Evolutionary conservation across 2,113 vertebrate genomes (phyloP).

Genomic region (Gulo gulo): DNA sequence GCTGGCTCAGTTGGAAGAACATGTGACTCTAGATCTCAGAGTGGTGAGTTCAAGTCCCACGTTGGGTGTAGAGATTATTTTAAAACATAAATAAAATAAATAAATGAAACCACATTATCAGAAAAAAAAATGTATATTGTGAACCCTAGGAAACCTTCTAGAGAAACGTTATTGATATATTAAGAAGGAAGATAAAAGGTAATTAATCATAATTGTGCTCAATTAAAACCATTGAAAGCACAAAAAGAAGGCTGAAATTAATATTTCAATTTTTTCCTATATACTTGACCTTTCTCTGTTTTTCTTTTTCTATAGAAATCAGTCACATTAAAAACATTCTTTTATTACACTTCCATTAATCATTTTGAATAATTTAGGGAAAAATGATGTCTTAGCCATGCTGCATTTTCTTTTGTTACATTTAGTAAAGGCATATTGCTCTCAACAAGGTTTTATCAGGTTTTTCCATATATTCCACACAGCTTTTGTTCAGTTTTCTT

Average conservation of each 20-base stretch:
- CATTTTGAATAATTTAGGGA: not conserved
- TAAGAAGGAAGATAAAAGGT: not conserved
- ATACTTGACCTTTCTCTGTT: not conserved
- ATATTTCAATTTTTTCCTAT: not conserved
- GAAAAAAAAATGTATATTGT: not conserved
- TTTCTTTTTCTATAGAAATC: not conserved
- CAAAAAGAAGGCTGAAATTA: not conserved
- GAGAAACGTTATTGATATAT: not conserved
- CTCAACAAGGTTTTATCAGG: not conserved
- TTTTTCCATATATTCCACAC: not conserved
- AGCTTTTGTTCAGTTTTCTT: not conserved
- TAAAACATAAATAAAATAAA: not conserved
- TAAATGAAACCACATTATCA: not conserved
- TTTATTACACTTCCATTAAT: not conserved
- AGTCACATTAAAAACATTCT: not conserved
- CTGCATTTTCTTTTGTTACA: not conserved
- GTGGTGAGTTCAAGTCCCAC: not conserved
- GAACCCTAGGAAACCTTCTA: not conserved
- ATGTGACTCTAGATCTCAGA: not conserved
- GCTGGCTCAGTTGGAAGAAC: not conserved
- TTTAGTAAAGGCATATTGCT: not conserved
- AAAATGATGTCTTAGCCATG: not conserved
- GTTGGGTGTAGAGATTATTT: not conserved
- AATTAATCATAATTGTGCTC: not conserved
- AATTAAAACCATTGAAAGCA: not conserved